Evolutionary conservation across 2,113 vertebrate genomes (phyloP).

Genomic region (Mormyrus iriodes): DNA sequence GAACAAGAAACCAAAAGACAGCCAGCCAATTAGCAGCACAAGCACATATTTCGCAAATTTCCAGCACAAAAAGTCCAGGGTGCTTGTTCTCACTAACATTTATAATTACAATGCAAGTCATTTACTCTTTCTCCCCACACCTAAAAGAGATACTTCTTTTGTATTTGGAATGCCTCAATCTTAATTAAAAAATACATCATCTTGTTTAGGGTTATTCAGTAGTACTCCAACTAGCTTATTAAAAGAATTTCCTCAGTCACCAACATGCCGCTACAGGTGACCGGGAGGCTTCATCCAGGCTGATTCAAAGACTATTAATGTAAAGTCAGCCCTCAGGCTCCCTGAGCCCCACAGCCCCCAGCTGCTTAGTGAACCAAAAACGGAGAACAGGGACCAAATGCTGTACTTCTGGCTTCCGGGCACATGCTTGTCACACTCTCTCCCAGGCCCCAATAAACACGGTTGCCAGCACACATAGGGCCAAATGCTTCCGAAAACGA

Average conservation of each 20-base stretch:
- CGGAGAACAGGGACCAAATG: not conserved
- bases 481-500: not conserved
- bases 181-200: not conserved
- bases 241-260: not conserved
- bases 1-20: not conserved
- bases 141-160: not conserved
- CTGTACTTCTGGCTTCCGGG: not conserved
- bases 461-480: not conserved
- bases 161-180: not conserved
- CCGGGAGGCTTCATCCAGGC: not conserved
- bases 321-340: not conserved
- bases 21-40: not conserved
- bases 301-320: not conserved
- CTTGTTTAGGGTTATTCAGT: not conserved
- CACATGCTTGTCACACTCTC: not conserved
- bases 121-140: not conserved
- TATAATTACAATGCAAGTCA: not conserved
- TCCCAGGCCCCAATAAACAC: not conserved
- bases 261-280: not conserved
- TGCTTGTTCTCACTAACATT: not conserved
- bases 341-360: no score
- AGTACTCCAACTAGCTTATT: not conserved
- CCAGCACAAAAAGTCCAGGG: not conserved
- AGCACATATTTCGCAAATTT: not conserved
- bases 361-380: not conserved